Evolutionary conservation across 1,140 invertebrate genomes (phyloP), one percentile per base, ranked within the genome.

Genomic region (Aphis gossypii): DNA sequence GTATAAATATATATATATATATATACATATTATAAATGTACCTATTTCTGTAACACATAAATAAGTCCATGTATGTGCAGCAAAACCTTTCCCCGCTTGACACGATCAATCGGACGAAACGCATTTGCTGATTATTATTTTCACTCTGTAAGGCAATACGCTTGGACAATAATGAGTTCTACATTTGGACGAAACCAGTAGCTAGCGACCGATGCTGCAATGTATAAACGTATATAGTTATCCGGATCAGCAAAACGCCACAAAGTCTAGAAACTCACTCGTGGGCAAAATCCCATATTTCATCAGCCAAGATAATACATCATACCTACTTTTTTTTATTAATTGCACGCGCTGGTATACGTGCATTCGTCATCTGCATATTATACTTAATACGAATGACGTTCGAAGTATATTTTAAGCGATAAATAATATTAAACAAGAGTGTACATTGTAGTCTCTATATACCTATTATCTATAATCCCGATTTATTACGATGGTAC

Each of bases 101-200:
- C 38, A 84, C 83, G 83, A 84, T 44, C 83, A 44, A 25, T 84
- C 41, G 83, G 38, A 84, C 41, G 38, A 76, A n/a, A 84, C 83
- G 8, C 83, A 41, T 84, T 84, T 44, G 35, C 21, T 84, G 83
- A 84, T 84, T 25, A 25, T 84, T 84, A 44, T 25, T 41, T n/a
- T 82, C 18, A 82, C 76, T n/a, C 60, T n/a, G 60, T 76, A 76
- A 84, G 83, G 83, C 83, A 41, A 84, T 41, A 25, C 38, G 38
- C 23, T 25, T 20, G 83, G 35, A 84, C 83, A 84, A 84, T 84
- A 84, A 84, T 84, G 83, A 84, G 83, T 35, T 83, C 76, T 38
- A 83, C 83, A 14, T 84, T 44, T 44, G 83, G 38, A 38, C 83
- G 23, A 84, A 25, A 84, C 83, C 83, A 30, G 83, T 84, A 76